These are phyloP conservation scores for Tadarida brasiliensis DNA, from an alignment of 2,797 vertebrate genomes.

Conservation along the genomic window DNA sequence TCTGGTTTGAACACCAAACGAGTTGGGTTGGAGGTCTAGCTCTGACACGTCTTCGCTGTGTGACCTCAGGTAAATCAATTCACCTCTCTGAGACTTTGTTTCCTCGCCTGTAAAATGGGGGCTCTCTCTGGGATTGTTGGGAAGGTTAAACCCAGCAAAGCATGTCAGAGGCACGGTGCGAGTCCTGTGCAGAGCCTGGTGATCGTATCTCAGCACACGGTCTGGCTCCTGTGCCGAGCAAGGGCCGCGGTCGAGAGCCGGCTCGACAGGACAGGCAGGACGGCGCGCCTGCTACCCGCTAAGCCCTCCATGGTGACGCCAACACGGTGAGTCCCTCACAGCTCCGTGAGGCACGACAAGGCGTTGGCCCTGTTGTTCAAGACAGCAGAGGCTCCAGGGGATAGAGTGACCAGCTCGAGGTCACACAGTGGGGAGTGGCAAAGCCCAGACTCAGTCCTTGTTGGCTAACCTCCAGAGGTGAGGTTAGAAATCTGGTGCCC, in stretches of 20 bases:
- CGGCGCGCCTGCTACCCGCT: neutral
- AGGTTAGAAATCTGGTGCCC: neutral
- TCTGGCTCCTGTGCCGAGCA: neutral
- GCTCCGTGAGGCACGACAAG: neutral
- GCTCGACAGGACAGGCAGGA: too few relatives aligned
- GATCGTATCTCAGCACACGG: rapidly evolving
- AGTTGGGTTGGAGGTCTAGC: neutral
- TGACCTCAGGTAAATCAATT: neutral
- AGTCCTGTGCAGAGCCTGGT: neutral
- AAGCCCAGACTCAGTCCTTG: neutral
- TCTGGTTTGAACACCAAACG: neutral
- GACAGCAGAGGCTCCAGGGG: neutral
- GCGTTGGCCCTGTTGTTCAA: neutral
- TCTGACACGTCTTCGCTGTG: neutral
- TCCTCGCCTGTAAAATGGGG: neutral
- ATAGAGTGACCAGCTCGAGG: neutral
- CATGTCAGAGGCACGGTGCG: neutral
- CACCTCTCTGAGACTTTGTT: neutral
- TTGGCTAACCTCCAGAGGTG: neutral
- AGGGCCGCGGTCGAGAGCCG: neutral
- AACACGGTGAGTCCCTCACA: neutral
- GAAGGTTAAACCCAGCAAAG: neutral
- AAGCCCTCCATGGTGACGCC: neutral
- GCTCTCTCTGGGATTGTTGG: neutral
- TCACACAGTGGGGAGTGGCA: neutral